Evolutionary conservation across 2,888 invertebrate species (phyloP).

Genomic region (Drosophila hamatofila): DNA sequence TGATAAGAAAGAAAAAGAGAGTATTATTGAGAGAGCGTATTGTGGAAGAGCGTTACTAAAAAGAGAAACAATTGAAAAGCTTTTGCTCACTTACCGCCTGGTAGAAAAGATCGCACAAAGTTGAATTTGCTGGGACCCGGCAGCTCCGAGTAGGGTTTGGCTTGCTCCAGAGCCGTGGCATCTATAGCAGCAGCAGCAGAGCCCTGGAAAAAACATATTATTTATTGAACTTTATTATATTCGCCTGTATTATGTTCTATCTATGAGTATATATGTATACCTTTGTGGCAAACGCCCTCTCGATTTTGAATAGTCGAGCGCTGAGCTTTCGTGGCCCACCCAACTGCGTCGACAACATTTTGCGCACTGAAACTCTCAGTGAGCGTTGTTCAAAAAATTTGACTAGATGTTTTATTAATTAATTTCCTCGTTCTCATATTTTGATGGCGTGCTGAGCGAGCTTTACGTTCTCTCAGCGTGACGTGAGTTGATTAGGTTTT

Average conservation of each 20-base stretch:
- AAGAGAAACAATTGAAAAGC: slow-evolving; percentile 11
- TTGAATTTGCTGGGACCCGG: slow-evolving; percentile 76
- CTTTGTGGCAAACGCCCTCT: slow-evolving; percentile 30
- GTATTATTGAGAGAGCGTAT: not conserved
- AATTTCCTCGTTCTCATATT: slow-evolving; percentile 18
- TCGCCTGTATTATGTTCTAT: too few species aligned
- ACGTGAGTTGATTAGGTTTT: slow-evolving; percentile 33
- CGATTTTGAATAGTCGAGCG: slow-evolving; percentile 14
- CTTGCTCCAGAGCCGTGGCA: slow-evolving; percentile 47
- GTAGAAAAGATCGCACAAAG: slow-evolving; percentile 69
- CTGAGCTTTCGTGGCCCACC: slow-evolving; percentile 31
- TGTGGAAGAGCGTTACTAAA: not conserved
- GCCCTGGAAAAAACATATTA: slow-evolving; percentile 23
- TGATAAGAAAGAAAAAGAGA: slow-evolving; percentile 13
- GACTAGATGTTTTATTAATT: slow-evolving; percentile 16
- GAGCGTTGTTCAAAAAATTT: slow-evolving; percentile 6
- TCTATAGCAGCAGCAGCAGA: not conserved
- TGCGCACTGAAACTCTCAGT: slow-evolving; percentile 59
- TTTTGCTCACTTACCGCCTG: slow-evolving; percentile 71
- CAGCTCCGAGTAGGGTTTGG: slow-evolving; percentile 72
- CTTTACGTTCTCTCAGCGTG: slow-evolving; percentile 52
- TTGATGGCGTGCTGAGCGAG: slow-evolving; percentile 35
- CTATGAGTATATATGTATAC: slow-evolving; percentile 1
- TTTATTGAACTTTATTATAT: not conserved
- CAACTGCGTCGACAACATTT: slow-evolving; percentile 62